These are phyloP conservation scores for Tauraco erythrolophus DNA, from an alignment of 2,113 vertebrate genomes.

Conservation along the genomic window DNA sequence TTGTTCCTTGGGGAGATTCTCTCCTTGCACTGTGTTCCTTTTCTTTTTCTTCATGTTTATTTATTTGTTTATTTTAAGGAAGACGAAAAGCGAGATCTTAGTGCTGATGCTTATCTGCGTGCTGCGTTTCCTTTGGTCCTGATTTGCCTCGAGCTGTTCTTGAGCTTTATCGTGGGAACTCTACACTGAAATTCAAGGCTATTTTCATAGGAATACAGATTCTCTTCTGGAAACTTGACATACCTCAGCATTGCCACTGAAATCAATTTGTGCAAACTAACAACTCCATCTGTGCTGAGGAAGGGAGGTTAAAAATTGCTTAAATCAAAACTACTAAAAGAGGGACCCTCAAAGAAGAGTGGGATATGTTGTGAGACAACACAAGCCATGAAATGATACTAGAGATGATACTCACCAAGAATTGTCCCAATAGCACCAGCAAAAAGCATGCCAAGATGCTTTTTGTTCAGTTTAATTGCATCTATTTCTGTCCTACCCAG, in stretches of 20 bases:
- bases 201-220: not conserved
- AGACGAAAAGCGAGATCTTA: not conserved
- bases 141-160: not conserved
- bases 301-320: slow-evolving; percentile 54
- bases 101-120: not conserved
- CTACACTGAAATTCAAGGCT: not conserved
- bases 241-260: slow-evolving; percentile 26
- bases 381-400: not conserved
- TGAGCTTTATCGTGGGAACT: not conserved
- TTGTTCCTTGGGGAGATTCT: not conserved
- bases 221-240: not conserved
- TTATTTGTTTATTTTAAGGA: not conserved
- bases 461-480: not conserved
- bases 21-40: not conserved
- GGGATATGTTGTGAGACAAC: slow-evolving; percentile 17
- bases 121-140: slow-evolving; percentile 12
- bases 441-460: not conserved
- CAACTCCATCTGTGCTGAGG: not conserved
- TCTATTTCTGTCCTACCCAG: not conserved
- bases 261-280: slow-evolving; percentile 46
- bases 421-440: not conserved
- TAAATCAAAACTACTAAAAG: slow-evolving; percentile 24
- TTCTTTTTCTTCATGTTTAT: fast-evolving
- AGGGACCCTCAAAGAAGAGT: not conserved
- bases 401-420: not conserved